Conservation (phyloP, 2,888 invertebrate genomes). For the Athalia circularis region DNA sequence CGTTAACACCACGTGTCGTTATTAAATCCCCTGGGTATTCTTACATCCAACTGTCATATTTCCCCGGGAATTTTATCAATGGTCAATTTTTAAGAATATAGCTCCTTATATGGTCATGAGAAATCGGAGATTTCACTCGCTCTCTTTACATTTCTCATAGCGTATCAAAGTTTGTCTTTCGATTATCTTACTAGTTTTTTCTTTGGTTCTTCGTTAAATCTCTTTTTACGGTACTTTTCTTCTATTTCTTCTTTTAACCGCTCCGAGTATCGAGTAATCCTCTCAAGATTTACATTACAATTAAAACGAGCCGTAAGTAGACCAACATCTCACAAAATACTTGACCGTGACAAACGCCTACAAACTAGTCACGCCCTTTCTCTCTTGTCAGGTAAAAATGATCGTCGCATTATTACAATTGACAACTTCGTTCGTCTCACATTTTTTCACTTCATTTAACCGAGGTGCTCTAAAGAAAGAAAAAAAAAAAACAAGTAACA, state of each 20-base stretch:
- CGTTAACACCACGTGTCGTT: constrained; percentile 1
- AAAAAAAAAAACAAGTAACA: no score
- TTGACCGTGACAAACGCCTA: constrained; percentile 43
- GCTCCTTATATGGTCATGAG: constrained; percentile 59
- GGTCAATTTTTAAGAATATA: constrained; percentile 52
- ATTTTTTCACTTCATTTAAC: not conserved
- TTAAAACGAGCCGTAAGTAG: not conserved
- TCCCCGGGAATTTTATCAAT: constrained; percentile 3
- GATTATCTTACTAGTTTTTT: not conserved
- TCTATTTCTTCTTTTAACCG: no score
- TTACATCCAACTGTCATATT: constrained; percentile 10
- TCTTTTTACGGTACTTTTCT: not conserved
- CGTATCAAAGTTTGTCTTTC: constrained; percentile 44
- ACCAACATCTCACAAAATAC: constrained; percentile 11
- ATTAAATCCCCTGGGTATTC: not conserved
- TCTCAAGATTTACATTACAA: no score
- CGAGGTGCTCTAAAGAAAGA: no score
- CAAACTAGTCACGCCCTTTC: constrained; percentile 42
- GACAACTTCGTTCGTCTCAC: not conserved
- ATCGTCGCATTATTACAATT: not conserved
- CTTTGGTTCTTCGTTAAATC: not conserved
- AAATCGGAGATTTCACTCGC: constrained; percentile 56
- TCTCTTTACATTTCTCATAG: not conserved
- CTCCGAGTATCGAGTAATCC: no score
- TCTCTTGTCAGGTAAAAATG: constrained; percentile 12